A percentile compares a stretch with the other conserved stretches of the same genome.
These are phyloP conservation scores for Bombus pascuorum DNA, from an alignment of 1,140 invertebrate species.

Conservation along the genomic window DNA sequence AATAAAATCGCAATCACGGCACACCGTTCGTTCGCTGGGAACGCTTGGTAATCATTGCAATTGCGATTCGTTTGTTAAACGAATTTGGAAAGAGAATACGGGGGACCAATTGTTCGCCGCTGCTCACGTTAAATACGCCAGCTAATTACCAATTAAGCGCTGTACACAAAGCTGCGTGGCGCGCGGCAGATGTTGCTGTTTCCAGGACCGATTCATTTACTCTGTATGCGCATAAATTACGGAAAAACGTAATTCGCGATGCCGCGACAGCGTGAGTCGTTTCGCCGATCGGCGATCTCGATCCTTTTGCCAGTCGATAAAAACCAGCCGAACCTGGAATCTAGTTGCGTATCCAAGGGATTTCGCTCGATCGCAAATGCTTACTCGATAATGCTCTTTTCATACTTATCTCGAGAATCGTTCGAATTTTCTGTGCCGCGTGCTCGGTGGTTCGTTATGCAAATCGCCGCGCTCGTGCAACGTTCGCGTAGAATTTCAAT, in stretches of 20 bases:
- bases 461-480: too few species aligned
- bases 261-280: neutral
- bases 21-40: neutral
- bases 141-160: slow-evolving; percentile 66
- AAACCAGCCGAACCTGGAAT: neutral
- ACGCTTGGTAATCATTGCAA: slow-evolving; percentile 50
- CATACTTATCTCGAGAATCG: too few species aligned
- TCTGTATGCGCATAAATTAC: slow-evolving; percentile 53
- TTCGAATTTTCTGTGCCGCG: too few species aligned
- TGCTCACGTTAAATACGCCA: slow-evolving; percentile 65
- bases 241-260: neutral
- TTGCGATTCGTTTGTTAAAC: slow-evolving; percentile 62
- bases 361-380: neutral
- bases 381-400: neutral
- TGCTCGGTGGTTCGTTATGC: too few species aligned
- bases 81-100: slow-evolving; percentile 60
- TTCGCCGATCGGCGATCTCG: too few species aligned
- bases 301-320: neutral
- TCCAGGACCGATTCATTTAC: slow-evolving; percentile 56
- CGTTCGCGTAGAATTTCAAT: too few species aligned
- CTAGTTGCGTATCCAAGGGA: neutral
- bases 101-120: slow-evolving; percentile 41
- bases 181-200: slow-evolving; percentile 43
- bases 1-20: slow-evolving; percentile 61
- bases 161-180: slow-evolving; percentile 52